Evolutionary conservation across 1,140 invertebrate species (phyloP), one percentile per base, ranked within the genome.

Genomic region (Conopomorpha cramerella): DNA sequence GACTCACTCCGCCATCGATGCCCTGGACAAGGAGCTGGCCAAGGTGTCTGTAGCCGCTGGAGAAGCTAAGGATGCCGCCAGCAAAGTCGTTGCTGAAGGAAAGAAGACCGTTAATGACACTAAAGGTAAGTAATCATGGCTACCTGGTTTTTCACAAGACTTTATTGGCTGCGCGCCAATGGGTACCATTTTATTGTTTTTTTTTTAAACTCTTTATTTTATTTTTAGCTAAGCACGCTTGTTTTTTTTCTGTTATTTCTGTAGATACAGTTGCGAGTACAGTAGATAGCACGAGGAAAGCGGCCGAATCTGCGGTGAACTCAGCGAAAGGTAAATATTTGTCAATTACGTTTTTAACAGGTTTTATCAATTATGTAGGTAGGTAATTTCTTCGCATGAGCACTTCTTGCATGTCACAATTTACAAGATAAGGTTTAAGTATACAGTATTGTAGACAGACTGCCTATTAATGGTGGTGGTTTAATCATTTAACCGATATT

Each of bases 71-170:
- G 65, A 74, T 23, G 64, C 74, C 4, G 68, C 77, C 16, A 55
- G 35, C 45, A 70, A 61, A 41, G 73, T 70, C 1, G 45, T 77
- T 0, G 72, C 74, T 36, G 77, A 79, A 44, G 70, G 73, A 28
- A 79, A 76, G 55, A 73, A 71, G 30, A 73, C 64, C 41, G 42
- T 77, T 4, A 72, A 79, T 39, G 68, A 71, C 12, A 74, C 73
- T 38, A 77, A 72, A 67, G 70, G 71, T 68, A 55, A 37, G 38
- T n/a, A n/a, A n/a, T n/a, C n/a, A n/a, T n/a, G n/a, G n/a, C n/a
- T n/a, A n/a, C n/a, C n/a, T n/a, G n/a, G n/a, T n/a, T n/a, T n/a
- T n/a, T n/a, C n/a, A n/a, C n/a, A n/a, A n/a, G n/a, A n/a, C n/a
- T n/a, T n/a, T n/a, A n/a, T n/a, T n/a, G n/a, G n/a, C n/a, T n/a